Base-by-base conservation (phyloP, 1,140 invertebrate species). In the Orchestia grillus region DNA sequence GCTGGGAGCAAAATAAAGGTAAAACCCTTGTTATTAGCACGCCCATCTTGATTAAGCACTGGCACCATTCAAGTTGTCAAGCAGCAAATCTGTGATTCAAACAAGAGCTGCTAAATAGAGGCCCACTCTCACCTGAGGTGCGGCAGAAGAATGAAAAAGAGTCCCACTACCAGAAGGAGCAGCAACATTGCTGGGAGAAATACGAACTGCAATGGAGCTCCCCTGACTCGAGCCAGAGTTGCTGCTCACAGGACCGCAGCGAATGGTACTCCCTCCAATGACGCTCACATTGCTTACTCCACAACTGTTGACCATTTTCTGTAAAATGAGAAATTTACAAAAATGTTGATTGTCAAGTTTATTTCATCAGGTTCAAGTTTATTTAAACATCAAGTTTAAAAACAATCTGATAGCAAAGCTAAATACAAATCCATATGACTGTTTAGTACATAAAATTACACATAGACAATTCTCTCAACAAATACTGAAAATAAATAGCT, bases 171-270 rank as follows among this genome's bases (percentile, higher is more conserved):
- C 92, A 45, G 92, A 42, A 94, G 92, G 92, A 40, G 92, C 19
- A 47, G 44, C 11, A 47, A 42, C 92, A 77, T 36, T 77, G 62
- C 62, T 77, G 44, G 92, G 92, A 94, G 92, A 94, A 45, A 94
- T 94, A n/a, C 92, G 92, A 40, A 94, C 92, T 8, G 92, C 92
- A 16, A 94, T 94, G 92, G 92, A 94, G 44, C 44, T 94, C 8
- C 43, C 43, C 19, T 45, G 41, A 94, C 15, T 40, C 0, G 43
- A 41, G 92, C 43, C 44, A 45, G 36, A 42, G 88, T 90, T 90
- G 88, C 8, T 36, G n/a, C 36, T 40, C 88, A 41, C 6, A 91
- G 88, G 88, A 91, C 88, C 44, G 40, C 92, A 94, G 43, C 92
- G 92, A 8, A 94, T 47, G 44, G 92, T 44, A 44, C 44, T 94